Evolutionary conservation across 2,888 invertebrate species (phyloP), one percentile per base, ranked within the genome.

Genomic region (Rhodophaea formosa): DNA sequence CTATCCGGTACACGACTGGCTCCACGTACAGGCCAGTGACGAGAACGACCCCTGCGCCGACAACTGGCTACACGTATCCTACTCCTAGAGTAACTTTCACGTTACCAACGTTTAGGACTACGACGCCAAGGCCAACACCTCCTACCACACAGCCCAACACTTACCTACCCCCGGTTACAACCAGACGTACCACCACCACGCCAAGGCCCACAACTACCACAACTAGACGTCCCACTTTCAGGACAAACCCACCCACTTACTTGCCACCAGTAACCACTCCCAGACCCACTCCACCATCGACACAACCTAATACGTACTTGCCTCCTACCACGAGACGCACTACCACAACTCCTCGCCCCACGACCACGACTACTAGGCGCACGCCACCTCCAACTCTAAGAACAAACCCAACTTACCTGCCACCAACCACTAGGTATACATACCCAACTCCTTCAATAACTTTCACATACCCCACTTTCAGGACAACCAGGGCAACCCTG

Each of bases 1-100:
- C 57, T 2, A 42, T 53, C 8, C 44, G 57, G 17, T 35, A 35
- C 16, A 53, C 42, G 12, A 53, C 42, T 17, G 39, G 42, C 16
- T n/a, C 53, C 1, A 53, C 53, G 16, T 42, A 39, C 12, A 53
- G 12, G 23, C 39, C 42, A 14, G 47, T 49, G 7, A 49, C 47
- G 14, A 29, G 7, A 53, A 53, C 53, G 23, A 53, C 51, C 16
- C 30, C 53, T 8, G 72, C 6, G 60, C 65, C 7, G 44, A 81
- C 82, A 0, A 82, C 81, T 2, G 82, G 82, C 0, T 84, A 84
- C 62, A 66, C 69, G 0, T 84, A 84, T 30, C 29, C 56, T 51
- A 57, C 43, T 23, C 56, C 66, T 23, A 57, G 43, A 10, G 55
- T 62, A 5, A 56, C 61, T 6, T 62, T 60, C 30, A 61, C 63